A percentile compares a stretch with the other conserved stretches of the same genome.
Conservation (phyloP, 2,113 vertebrate species). For the Synodontis membranacea region DNA sequence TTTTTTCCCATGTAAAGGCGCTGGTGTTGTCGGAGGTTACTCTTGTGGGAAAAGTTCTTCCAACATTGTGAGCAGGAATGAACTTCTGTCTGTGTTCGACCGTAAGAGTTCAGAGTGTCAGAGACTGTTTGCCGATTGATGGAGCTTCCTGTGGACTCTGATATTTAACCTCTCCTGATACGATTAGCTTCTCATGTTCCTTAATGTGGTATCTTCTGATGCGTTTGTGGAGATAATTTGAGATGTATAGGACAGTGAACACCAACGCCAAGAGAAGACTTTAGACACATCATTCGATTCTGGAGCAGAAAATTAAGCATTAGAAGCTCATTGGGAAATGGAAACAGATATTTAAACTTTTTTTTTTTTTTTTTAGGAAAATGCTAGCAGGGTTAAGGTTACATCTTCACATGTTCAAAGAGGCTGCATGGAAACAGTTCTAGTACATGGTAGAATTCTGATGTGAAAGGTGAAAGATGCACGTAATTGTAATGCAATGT, state of each 20-base stretch:
- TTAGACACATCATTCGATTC: neutral
- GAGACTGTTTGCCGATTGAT: too few species aligned
- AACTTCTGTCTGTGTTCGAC: neutral
- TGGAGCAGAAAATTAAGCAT: neutral
- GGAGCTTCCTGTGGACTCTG: neutral
- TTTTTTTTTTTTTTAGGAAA: neutral
- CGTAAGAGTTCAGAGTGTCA: neutral
- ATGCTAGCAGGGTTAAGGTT: neutral
- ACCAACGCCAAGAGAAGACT: neutral
- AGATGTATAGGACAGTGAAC: neutral
- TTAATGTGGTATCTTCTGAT: neutral
- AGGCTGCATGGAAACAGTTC: too few species aligned
- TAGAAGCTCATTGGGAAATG: neutral
- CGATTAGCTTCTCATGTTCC: neutral
- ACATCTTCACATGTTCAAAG: too few species aligned
- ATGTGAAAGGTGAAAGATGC: too few species aligned
- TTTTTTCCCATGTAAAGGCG: too few species aligned
- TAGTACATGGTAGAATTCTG: too few species aligned
- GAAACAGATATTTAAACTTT: neutral
- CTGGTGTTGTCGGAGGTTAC: too few species aligned
- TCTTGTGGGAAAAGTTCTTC: too few species aligned
- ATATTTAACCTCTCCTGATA: neutral
- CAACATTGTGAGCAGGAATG: too few species aligned
- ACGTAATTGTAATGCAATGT: too few species aligned
- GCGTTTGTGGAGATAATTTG: neutral